A percentile compares a stretch with the other conserved stretches of the same genome.
Conservation (phyloP, 2,888 invertebrate genomes). For the Lepidocyrtoides sp. region DNA sequence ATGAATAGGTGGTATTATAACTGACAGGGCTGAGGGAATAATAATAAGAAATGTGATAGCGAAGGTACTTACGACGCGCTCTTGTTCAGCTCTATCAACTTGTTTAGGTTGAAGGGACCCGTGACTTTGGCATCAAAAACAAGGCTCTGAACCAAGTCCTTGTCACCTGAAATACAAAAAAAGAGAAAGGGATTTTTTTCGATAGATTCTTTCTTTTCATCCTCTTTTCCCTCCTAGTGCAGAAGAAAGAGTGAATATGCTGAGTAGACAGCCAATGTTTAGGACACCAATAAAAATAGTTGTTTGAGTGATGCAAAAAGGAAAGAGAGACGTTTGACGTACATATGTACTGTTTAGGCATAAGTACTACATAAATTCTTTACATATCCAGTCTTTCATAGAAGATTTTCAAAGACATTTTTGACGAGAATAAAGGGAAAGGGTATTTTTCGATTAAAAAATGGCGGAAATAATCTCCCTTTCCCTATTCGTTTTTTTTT, state of each 20-base stretch:
- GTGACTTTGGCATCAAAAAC: conserved; percentile 96
- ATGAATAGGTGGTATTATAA: not conserved
- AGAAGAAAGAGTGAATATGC: too few relatives aligned
- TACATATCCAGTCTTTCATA: not conserved
- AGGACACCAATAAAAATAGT: not conserved
- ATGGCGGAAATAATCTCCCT: conserved; percentile 6
- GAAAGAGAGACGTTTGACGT: not conserved
- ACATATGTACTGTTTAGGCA: too few relatives aligned
- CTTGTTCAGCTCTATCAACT: conserved; percentile 60
- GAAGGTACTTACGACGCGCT: conserved; percentile 69
- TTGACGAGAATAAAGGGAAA: not conserved
- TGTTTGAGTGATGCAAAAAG: not conserved
- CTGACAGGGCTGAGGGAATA: not conserved
- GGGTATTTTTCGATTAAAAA: not conserved
- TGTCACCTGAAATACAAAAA: conserved; percentile 90
- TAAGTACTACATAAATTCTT: too few relatives aligned
- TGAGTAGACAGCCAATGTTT: not conserved
- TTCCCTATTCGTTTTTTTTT: too few relatives aligned
- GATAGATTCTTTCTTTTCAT: not conserved
- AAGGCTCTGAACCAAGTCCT: conserved; percentile 93
- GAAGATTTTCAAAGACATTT: not conserved
- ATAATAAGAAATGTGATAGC: conserved; percentile 36
- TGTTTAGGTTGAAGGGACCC: conserved; percentile 90
- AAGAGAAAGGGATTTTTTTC: conserved; percentile 10
- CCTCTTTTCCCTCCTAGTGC: not conserved